Evolutionary conservation across 1,140 invertebrate genomes (phyloP).

Genomic region (Ladona fulva): DNA sequence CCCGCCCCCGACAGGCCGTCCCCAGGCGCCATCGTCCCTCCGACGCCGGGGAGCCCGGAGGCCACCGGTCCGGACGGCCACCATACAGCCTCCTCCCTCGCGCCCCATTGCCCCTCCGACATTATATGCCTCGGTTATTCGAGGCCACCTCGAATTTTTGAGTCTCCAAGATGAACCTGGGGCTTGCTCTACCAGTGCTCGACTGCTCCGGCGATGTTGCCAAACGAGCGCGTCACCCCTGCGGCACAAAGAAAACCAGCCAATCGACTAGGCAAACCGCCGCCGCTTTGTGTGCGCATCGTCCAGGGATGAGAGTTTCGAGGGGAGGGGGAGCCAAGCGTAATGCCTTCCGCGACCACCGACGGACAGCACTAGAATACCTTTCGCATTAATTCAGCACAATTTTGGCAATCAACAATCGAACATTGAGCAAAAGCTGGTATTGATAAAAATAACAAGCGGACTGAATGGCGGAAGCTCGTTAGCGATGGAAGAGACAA

Average conservation of each 20-base stretch:
- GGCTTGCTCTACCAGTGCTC: constrained; percentile 31
- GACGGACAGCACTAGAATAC: not conserved
- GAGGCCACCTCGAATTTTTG: constrained; percentile 7
- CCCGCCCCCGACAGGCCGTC: not conserved
- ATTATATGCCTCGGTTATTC: constrained; percentile 13
- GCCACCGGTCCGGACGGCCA: constrained; percentile 40
- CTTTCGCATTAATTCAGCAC: not conserved
- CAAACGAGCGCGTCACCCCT: constrained; percentile 33
- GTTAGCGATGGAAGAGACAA: not conserved
- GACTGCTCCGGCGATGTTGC: constrained; percentile 28
- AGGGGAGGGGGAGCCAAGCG: not conserved
- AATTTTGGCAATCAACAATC: not conserved
- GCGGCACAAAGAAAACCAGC: constrained; percentile 9
- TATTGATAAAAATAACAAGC: no score
- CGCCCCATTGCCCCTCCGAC: constrained; percentile 23
- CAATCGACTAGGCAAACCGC: constrained; percentile 7
- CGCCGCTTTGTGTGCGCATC: constrained; percentile 14
- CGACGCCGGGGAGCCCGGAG: not conserved
- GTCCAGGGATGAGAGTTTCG: not conserved
- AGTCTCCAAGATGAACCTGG: constrained; percentile 18
- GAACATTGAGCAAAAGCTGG: not conserved
- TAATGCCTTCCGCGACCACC: not conserved
- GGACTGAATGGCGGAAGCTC: no score
- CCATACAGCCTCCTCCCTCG: constrained; percentile 49
- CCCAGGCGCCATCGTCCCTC: not conserved